Conservation (phyloP, 1,140 invertebrate genomes). For the Hyphantria cunea region DNA sequence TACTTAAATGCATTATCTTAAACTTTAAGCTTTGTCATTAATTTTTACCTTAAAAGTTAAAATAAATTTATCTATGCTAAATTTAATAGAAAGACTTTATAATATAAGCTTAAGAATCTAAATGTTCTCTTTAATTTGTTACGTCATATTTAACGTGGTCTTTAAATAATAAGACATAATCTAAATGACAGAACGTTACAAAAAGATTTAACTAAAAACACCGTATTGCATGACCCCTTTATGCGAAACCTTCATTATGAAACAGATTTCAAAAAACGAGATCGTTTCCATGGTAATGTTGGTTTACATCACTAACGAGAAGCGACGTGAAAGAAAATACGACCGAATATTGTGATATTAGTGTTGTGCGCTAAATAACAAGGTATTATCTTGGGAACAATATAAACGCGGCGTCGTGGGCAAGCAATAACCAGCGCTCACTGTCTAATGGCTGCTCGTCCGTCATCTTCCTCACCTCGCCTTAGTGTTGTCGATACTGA, state of each 20-base stretch:
- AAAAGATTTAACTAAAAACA: slow-evolving; percentile 8
- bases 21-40: too few species aligned
- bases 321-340: slow-evolving; percentile 16
- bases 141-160: neutral
- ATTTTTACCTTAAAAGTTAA: too few species aligned
- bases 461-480: slow-evolving; percentile 45
- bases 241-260: slow-evolving; percentile 2
- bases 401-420: slow-evolving; percentile 23
- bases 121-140: neutral
- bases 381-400: slow-evolving; percentile 23
- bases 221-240: slow-evolving; percentile 9
- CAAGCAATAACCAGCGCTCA: slow-evolving; percentile 51
- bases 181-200: slow-evolving; percentile 1
- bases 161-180: slow-evolving; percentile 4
- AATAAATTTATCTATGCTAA: neutral
- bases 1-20: too few species aligned
- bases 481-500: slow-evolving; percentile 33
- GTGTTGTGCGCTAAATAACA: slow-evolving; percentile 26
- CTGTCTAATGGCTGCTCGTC: slow-evolving; percentile 56
- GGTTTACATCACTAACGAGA: slow-evolving; percentile 9
- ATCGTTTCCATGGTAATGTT: slow-evolving; percentile 17
- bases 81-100: neutral
- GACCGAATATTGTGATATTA: slow-evolving; percentile 17
- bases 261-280: slow-evolving; percentile 13
- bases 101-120: neutral